A percentile compares a stretch with the other conserved stretches of the same genome.
Evolutionary conservation across 2,888 invertebrate genomes (phyloP).

Genomic region (Pocota personata): DNA sequence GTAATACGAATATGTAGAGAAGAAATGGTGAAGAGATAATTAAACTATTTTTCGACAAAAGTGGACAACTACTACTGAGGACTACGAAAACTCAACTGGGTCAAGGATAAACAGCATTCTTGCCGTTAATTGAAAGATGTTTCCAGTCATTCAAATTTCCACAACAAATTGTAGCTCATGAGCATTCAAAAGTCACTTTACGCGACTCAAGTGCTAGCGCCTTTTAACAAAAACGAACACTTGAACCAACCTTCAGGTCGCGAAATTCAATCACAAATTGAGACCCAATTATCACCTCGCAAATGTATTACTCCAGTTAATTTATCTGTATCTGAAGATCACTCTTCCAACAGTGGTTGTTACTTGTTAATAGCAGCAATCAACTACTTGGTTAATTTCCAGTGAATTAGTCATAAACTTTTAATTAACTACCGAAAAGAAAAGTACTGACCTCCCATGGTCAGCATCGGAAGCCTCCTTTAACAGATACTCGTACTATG

Average conservation of each 20-base stretch:
- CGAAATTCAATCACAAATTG: background rate
- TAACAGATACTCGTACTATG: background rate
- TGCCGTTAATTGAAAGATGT: no score
- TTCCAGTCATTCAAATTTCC: no score
- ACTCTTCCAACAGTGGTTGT: background rate
- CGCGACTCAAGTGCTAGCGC: no score
- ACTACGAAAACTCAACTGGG: no score
- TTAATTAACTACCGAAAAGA: background rate
- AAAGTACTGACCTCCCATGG: background rate
- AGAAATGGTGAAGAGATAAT: no score
- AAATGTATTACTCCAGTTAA: background rate
- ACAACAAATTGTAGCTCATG: no score
- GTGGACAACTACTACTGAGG: no score
- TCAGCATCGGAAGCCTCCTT: background rate
- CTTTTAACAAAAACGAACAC: background rate
- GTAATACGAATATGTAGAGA: no score
- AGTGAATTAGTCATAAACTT: background rate
- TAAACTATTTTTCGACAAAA: no score
- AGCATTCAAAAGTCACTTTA: no score
- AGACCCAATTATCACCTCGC: background rate
- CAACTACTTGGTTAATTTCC: background rate
- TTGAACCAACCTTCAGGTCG: background rate
- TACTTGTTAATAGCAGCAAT: background rate
- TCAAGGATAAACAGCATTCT: no score
- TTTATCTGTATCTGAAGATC: background rate